phyloP scores from a whole-genome alignment of 1,140 invertebrate genomes.

The Teleogryllus occipitalis region DNA sequence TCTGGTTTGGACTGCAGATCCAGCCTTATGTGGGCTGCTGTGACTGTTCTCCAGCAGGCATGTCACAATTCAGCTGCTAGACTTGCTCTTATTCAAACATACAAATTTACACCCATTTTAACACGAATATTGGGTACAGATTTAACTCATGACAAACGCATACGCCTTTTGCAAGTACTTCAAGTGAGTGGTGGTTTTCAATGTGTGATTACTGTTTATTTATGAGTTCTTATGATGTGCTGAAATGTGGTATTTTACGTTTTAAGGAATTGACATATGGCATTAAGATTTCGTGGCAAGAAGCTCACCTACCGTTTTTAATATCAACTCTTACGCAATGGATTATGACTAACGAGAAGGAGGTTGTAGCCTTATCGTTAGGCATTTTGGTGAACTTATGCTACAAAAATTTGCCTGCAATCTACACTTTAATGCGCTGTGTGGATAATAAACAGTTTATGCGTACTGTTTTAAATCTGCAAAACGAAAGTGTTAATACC shows the following conservation, averaged over 20 bases:
- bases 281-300: constrained; percentile 60
- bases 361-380: constrained; percentile 49
- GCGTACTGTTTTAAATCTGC: constrained; percentile 45
- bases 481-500: constrained; percentile 16
- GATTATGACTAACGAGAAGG: constrained; percentile 46
- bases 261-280: constrained; percentile 56
- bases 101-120: constrained; percentile 57
- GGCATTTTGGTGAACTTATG: constrained; percentile 63
- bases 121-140: constrained; percentile 45
- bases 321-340: constrained; percentile 52
- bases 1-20: constrained; percentile 32
- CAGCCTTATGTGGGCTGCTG: constrained; percentile 44
- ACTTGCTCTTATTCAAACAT: constrained; percentile 52
- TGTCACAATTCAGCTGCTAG: constrained; percentile 48
- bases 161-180: constrained; percentile 43
- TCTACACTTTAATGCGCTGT: constrained; percentile 53
- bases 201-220: constrained; percentile 11
- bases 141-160: constrained; percentile 44
- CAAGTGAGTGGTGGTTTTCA: constrained; percentile 36
- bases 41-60: constrained; percentile 50
- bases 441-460: constrained; percentile 54
- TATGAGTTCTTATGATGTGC: constrained; percentile 8
- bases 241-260: background rate
- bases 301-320: constrained; percentile 52
- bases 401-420: constrained; percentile 56